Percentiles rank a stretch among this genome's conserved stretches.
phyloP scores from a whole-genome alignment of 2,113 vertebrate genomes.

The Pseudorasbora parva region DNA sequence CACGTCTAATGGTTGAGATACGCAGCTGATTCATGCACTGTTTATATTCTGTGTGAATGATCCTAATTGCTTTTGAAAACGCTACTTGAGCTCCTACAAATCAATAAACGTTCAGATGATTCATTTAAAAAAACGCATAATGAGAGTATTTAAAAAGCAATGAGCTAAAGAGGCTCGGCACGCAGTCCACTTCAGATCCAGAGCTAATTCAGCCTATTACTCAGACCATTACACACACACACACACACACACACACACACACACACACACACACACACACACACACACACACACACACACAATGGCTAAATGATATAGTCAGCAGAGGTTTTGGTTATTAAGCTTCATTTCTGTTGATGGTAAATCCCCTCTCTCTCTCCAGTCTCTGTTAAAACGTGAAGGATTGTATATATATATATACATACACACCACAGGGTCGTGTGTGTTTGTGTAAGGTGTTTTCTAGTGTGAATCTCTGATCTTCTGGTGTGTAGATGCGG shows the following conservation, averaged over 20 bases:
- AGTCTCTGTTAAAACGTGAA: no score
- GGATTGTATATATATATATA: no score
- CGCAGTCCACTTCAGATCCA: background rate
- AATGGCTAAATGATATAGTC: background rate
- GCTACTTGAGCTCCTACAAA: background rate
- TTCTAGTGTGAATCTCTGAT: background rate
- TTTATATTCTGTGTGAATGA: background rate
- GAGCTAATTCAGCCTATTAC: background rate
- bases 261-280: background rate
- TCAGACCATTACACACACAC: constrained; percentile 12
- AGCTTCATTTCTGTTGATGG: constrained; percentile 6
- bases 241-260: background rate
- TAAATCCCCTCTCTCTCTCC: background rate
- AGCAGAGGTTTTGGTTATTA: background rate
- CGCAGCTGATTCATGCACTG: background rate
- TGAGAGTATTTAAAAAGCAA: constrained; percentile 38
- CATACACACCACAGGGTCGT: no score
- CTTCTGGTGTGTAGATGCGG: background rate
- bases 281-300: background rate
- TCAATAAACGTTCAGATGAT: constrained; percentile 6
- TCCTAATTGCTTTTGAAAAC: background rate
- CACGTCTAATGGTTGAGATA: background rate
- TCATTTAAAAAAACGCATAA: constrained; percentile 42
- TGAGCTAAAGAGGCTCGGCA: background rate
- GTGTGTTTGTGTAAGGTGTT: no score